These are phyloP conservation scores for Panzeria rudis DNA, from an alignment of 2,888 invertebrate genomes.

Conservation along the genomic window DNA sequence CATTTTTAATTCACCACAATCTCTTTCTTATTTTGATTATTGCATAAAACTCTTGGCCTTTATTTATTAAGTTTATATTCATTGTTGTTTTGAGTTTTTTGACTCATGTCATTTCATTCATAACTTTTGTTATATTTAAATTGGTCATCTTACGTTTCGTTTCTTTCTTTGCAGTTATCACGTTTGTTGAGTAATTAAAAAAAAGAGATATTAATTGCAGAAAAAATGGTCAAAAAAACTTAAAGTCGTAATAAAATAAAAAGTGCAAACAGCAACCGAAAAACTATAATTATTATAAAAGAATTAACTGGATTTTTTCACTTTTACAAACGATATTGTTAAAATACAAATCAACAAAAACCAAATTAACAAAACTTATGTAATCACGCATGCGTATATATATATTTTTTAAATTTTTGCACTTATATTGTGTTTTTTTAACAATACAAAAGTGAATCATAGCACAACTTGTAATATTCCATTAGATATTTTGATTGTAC, in stretches of 20 bases:
- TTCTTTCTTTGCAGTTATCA: conserved; percentile 43
- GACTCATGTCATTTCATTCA: background rate
- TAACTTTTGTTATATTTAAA: conserved; percentile 30
- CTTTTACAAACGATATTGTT: conserved; percentile 21
- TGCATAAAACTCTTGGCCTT: conserved; percentile 62
- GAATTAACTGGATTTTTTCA: conserved; percentile 55
- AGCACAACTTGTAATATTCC: conserved; percentile 19
- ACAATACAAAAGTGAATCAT: conserved; percentile 36
- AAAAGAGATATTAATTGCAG: conserved; percentile 46
- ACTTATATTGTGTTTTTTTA: conserved; percentile 33
- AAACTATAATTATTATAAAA: conserved; percentile 42
- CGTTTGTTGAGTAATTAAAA: conserved; percentile 56
- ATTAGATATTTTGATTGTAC: background rate
- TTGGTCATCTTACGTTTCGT: conserved; percentile 47
- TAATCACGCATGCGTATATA: conserved; percentile 46
- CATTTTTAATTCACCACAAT: conserved; percentile 13
- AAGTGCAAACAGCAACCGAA: conserved; percentile 33
- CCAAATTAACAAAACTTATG: conserved; percentile 28
- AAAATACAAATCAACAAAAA: conserved; percentile 15
- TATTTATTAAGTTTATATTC: conserved; percentile 10
- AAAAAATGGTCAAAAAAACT: conserved; percentile 20
- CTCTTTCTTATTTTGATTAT: conserved; percentile 18
- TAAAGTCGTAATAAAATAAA: conserved; percentile 18
- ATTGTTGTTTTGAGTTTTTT: background rate
- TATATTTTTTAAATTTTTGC: background rate